Conservation (phyloP, 2,888 invertebrate species). For the Abrostola tripartita region DNA sequence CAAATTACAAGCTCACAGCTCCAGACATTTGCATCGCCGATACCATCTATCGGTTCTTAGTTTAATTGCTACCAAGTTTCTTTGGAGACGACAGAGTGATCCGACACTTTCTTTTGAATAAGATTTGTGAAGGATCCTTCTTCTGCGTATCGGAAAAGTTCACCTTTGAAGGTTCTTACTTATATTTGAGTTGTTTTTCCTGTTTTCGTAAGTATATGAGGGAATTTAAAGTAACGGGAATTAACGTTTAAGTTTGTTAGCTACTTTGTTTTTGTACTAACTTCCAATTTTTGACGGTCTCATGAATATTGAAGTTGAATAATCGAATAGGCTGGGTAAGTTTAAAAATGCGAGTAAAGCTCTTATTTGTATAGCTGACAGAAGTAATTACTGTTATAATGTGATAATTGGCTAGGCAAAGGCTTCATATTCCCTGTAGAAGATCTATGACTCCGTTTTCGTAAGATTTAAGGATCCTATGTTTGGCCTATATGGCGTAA, state of each 20-base stretch:
- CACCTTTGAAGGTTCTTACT: not conserved
- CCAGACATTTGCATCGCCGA: constrained; percentile 57
- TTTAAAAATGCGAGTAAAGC: no score
- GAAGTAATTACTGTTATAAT: no score
- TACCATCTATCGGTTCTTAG: constrained; percentile 43
- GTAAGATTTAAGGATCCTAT: no score
- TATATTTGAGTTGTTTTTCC: not conserved
- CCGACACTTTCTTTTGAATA: constrained; percentile 26
- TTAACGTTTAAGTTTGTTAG: not conserved
- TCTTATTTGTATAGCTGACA: no score
- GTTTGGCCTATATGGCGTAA: no score
- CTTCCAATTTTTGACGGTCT: no score
- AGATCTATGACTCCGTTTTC: no score
- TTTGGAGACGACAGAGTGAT: constrained; percentile 20
- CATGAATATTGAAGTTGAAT: no score
- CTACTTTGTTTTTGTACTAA: no score
- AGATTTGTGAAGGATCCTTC: constrained; percentile 23
- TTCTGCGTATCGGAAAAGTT: constrained; percentile 23
- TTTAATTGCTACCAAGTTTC: constrained; percentile 47
- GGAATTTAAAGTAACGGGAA: not conserved
- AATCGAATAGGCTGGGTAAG: no score
- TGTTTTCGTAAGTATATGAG: not conserved
- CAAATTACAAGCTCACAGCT: constrained; percentile 55
- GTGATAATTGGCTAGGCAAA: no score
- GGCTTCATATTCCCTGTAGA: no score